Evolutionary conservation across 2,113 vertebrate genomes (phyloP).

Genomic region (Pachyramphus minor): DNA sequence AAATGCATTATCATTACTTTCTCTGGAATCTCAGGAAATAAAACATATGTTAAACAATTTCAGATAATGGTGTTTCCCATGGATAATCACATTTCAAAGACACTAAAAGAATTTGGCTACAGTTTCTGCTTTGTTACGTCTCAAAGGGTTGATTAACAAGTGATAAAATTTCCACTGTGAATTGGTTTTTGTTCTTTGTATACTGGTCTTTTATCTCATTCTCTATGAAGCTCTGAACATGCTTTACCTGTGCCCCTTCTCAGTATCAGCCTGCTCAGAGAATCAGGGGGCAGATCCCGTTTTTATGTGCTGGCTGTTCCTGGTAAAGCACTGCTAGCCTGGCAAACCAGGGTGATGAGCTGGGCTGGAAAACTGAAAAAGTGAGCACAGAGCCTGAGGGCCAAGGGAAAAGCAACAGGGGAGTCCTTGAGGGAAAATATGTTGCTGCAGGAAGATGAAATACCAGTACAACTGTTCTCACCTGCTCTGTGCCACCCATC

Average conservation of each 20-base stretch:
- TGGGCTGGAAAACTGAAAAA: not conserved
- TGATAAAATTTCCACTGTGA: not conserved
- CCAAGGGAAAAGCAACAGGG: not conserved
- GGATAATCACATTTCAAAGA: slow-evolving; percentile 35
- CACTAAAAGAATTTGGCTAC: not conserved
- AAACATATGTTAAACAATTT: slow-evolving; percentile 32
- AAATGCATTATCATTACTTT: not conserved
- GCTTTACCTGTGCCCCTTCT: not conserved
- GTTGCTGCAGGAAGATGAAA: not conserved
- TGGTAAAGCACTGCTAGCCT: not conserved
- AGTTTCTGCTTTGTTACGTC: not conserved
- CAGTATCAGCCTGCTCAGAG: slow-evolving; percentile 1
- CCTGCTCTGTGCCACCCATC: not conserved
- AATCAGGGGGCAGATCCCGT: not conserved
- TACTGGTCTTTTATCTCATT: not conserved
- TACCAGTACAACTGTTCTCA: not conserved
- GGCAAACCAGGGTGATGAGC: not conserved
- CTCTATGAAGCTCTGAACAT: not conserved
- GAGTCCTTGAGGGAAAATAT: not conserved
- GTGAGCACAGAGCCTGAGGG: not conserved
- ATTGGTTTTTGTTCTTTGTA: not conserved
- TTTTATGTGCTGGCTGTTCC: not conserved
- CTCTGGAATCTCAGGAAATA: not conserved
- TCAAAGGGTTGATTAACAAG: slow-evolving; percentile 7
- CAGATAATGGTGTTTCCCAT: slow-evolving; percentile 45